A percentile compares a stretch with the other conserved stretches of the same genome.
phyloP scores from a whole-genome alignment of 2,797 vertebrate species.

The Chlorospingus flavigularis region DNA sequence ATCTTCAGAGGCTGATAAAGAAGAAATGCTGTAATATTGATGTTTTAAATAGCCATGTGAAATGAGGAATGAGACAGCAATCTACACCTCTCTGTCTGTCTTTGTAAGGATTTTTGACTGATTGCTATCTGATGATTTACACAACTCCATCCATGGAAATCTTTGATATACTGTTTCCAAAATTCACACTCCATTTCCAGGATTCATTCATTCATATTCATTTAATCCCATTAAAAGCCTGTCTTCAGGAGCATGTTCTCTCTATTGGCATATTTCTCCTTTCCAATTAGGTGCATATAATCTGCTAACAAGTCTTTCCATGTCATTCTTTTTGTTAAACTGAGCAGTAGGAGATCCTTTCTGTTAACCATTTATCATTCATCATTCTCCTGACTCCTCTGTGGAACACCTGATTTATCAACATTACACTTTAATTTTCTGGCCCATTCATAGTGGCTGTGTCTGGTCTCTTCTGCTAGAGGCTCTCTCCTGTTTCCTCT shows the following conservation, averaged over 20 bases:
- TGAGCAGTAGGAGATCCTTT: neutral
- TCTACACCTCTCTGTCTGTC: neutral
- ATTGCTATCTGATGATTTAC: neutral
- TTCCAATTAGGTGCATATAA: neutral
- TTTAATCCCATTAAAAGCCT: neutral
- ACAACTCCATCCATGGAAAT: neutral
- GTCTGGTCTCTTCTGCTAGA: neutral
- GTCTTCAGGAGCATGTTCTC: neutral
- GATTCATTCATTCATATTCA: neutral
- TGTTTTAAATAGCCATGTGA: neutral
- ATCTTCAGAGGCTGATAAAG: neutral
- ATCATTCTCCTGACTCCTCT: neutral
- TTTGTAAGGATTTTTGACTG: neutral
- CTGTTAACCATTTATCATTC: neutral
- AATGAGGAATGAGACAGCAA: neutral
- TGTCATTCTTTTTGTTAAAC: neutral
- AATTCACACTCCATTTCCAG: neutral
- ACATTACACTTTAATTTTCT: neutral
- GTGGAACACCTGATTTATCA: neutral
- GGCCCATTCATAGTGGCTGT: neutral
- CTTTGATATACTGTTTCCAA: neutral
- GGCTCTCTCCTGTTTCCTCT: neutral
- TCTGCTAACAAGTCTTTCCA: neutral
- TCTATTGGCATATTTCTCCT: neutral
- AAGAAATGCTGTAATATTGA: neutral